phyloP scores from a whole-genome alignment of 2,113 vertebrate species.

The Globicephala melas region DNA sequence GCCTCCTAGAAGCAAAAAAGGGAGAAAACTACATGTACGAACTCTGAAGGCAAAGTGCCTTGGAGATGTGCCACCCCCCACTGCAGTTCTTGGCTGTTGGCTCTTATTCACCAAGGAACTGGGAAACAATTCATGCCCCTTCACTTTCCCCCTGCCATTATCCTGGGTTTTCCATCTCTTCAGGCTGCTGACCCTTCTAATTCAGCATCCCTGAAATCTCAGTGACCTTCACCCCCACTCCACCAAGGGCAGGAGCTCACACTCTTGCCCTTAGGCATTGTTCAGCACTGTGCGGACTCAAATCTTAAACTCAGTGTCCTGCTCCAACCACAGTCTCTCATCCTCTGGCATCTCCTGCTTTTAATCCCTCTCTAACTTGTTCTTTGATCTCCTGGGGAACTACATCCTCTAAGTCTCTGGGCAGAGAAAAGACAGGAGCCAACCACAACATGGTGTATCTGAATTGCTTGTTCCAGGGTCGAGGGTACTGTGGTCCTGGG shows the following conservation, averaged over 20 bases:
- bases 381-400: too few species aligned
- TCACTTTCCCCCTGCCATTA: not conserved
- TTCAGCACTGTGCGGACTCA: not conserved
- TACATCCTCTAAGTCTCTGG: accelerated
- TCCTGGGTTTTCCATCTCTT: not conserved
- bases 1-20: not conserved
- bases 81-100: not conserved
- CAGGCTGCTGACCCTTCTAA: accelerated
- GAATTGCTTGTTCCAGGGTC: not conserved
- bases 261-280: not conserved
- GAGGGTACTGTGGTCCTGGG: not conserved
- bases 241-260: accelerated
- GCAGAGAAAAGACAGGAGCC: not conserved
- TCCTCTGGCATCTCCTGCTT: not conserved
- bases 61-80: accelerated
- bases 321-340: not conserved
- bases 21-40: accelerated
- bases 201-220: not conserved
- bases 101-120: not conserved
- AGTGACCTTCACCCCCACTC: accelerated
- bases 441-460: not conserved
- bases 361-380: accelerated
- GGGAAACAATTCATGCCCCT: not conserved
- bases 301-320: accelerated
- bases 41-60: not conserved